A percentile compares a stretch with the other conserved stretches of the same genome.
Conservation (phyloP, 2,113 vertebrate species). For the Maccullochella peelii region DNA sequence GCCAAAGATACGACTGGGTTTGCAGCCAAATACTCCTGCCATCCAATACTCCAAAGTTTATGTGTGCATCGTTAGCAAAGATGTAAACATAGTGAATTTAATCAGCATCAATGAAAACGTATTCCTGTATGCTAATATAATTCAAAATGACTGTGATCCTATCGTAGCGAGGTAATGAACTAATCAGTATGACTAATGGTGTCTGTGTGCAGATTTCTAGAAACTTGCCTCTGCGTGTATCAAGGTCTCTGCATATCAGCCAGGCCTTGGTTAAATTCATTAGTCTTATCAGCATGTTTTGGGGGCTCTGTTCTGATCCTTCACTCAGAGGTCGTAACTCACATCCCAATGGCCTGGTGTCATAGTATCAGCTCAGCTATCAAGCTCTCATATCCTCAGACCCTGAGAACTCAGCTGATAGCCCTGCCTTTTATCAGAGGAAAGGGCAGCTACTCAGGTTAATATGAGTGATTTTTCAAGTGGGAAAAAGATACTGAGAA, state of each 20-base stretch:
- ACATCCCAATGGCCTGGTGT: conserved; percentile 42
- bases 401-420: conserved; percentile 49
- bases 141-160: conserved; percentile 41
- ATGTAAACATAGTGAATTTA: conserved; percentile 49
- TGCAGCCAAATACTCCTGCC: conserved; percentile 19
- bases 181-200: conserved; percentile 63
- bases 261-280: conserved; percentile 64
- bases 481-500: conserved; percentile 77
- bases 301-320: conserved; percentile 34
- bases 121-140: conserved; percentile 26
- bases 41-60: conserved; percentile 36
- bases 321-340: conserved; percentile 57
- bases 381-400: conserved; percentile 71
- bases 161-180: conserved; percentile 33
- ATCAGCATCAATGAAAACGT: conserved; percentile 38
- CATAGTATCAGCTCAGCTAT: conserved; percentile 64
- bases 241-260: conserved; percentile 37
- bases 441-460: conserved; percentile 67
- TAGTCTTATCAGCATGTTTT: conserved; percentile 69
- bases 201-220: conserved; percentile 21
- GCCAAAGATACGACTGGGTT: conserved; percentile 37
- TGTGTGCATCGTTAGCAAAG: conserved; percentile 3
- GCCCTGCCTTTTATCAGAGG: conserved; percentile 9
- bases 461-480: conserved; percentile 82
- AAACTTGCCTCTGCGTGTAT: conserved; percentile 30